These are phyloP conservation scores for Solenopsis fugax DNA, from an alignment of 1,140 invertebrate genomes.

Conservation along the genomic window DNA sequence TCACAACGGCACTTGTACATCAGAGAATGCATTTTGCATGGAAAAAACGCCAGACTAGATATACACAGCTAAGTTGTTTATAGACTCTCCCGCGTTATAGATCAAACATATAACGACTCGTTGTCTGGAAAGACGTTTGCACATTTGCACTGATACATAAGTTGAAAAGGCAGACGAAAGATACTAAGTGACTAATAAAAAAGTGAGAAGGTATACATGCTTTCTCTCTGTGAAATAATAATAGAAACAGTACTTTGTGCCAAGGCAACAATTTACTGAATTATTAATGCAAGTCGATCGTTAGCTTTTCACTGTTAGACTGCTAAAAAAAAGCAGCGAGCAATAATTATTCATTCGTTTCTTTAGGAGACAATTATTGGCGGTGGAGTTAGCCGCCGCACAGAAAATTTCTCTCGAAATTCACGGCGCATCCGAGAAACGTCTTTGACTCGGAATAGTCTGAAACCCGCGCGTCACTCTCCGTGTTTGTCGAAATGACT, in stretches of 20 bases:
- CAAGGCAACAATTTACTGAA: background rate
- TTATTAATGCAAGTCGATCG: background rate
- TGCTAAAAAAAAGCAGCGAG: background rate
- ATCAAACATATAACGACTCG: background rate
- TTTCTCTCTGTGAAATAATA: background rate
- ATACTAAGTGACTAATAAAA: background rate
- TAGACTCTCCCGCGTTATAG: background rate
- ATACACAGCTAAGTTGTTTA: constrained; percentile 7
- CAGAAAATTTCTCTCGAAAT: no score
- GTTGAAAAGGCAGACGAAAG: background rate
- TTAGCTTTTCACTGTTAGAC: background rate
- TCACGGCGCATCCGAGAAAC: background rate
- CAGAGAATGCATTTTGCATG: constrained; percentile 5
- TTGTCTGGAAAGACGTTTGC: background rate
- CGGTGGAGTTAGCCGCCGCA: background rate
- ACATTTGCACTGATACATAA: background rate
- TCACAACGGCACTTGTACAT: background rate
- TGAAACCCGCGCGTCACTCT: background rate
- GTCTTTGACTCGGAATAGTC: constrained; percentile 12
- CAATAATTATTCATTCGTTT: background rate
- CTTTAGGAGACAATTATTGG: background rate
- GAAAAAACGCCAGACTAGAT: constrained; percentile 14
- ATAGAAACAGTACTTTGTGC: constrained; percentile 8
- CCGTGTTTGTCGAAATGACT: constrained; percentile 4
- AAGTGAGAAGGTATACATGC: no score